Conservation (phyloP, 1,140 invertebrate genomes). For the Lepeophtheirus salmonis region DNA sequence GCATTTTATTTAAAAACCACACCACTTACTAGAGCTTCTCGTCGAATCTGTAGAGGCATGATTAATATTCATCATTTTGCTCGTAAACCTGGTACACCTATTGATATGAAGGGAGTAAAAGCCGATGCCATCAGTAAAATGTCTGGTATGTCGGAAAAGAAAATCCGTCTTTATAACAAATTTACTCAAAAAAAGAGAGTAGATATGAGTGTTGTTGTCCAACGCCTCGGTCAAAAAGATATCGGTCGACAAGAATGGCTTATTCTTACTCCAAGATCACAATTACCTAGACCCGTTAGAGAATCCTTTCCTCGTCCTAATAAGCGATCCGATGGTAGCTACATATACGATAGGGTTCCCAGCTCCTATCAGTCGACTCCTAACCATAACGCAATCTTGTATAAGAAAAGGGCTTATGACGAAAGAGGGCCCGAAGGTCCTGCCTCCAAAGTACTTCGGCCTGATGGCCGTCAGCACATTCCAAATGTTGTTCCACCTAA, state of each 20-base stretch:
- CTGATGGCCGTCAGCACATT: not conserved
- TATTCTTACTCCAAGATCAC: conserved; percentile 4
- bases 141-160: not conserved
- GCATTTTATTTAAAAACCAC: conserved; percentile 14
- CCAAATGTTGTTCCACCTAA: conserved; percentile 14
- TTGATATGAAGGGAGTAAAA: conserved; percentile 12
- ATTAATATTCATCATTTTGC: not conserved
- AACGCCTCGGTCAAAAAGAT: conserved; percentile 6
- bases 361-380: not conserved
- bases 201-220: conserved; percentile 7
- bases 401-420: conserved; percentile 17
- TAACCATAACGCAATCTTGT: conserved; percentile 5
- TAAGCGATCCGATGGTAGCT: conserved; percentile 16
- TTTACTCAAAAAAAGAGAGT: conserved; percentile 3
- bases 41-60: not conserved
- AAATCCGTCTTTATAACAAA: conserved; percentile 5
- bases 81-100: conserved; percentile 9
- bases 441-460: not conserved
- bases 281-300: not conserved
- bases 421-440: conserved; percentile 2
- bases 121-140: conserved; percentile 9
- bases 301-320: conserved; percentile 15
- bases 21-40: conserved; percentile 7
- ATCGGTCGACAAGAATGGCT: conserved; percentile 13
- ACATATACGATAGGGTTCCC: conserved; percentile 15